A percentile compares a stretch with the other conserved stretches of the same genome.
These are phyloP conservation scores for Pelobates cultripes DNA, from an alignment of 2,797 vertebrate genomes.

Conservation along the genomic window DNA sequence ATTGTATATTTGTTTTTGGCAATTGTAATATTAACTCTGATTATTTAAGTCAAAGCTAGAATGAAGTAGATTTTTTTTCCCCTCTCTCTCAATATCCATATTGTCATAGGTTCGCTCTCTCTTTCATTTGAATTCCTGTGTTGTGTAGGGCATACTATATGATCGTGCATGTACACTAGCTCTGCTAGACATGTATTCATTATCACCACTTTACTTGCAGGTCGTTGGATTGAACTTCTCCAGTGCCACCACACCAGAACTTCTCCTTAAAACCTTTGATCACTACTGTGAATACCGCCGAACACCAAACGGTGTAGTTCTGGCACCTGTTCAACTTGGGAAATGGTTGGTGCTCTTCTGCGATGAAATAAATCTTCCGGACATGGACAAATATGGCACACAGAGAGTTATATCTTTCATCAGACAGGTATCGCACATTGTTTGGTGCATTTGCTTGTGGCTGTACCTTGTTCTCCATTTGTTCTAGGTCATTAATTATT, in stretches of 20 bases:
- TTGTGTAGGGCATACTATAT: too few species aligned
- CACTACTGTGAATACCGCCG: slow-evolving; percentile 98
- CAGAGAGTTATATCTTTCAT: slow-evolving; percentile 98
- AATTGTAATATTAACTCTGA: too few species aligned
- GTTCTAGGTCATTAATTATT: not conserved
- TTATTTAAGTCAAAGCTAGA: too few species aligned
- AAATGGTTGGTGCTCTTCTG: slow-evolving; percentile 99
- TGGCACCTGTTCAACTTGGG: slow-evolving; percentile 93
- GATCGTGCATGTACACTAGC: too few species aligned
- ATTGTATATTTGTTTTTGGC: too few species aligned
- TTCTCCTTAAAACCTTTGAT: slow-evolving; percentile 96
- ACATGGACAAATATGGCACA: slow-evolving; percentile 98
- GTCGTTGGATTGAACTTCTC: slow-evolving; percentile 98
- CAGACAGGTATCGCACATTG: slow-evolving; percentile 82
- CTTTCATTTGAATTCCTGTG: too few species aligned
- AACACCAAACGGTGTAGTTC: slow-evolving; percentile 92
- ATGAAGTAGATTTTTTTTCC: too few species aligned
- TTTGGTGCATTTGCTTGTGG: not conserved
- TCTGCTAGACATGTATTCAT: too few species aligned
- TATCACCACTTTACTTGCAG: slow-evolving; percentile 64
- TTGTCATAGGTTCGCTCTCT: too few species aligned
- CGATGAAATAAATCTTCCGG: slow-evolving; percentile 97
- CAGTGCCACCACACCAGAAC: slow-evolving; percentile 95
- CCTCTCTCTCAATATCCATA: too few species aligned
- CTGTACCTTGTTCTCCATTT: not conserved